phyloP scores from a whole-genome alignment of 2,797 vertebrate genomes.

The Oryzias sinensis region DNA sequence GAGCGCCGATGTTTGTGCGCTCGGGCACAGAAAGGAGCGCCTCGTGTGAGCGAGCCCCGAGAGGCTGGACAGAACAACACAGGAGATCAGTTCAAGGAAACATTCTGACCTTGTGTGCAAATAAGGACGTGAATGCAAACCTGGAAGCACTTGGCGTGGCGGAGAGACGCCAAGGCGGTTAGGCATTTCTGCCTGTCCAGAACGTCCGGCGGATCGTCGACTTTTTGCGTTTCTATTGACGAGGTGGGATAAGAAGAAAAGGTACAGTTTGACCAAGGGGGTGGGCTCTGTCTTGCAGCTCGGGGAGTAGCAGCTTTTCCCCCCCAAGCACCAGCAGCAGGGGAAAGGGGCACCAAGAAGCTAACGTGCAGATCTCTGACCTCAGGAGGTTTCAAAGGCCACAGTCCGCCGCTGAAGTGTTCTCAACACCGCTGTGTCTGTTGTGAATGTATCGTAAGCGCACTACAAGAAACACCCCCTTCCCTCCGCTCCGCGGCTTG shows the following conservation, averaged over 20 bases:
- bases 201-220: slow-evolving; percentile 95
- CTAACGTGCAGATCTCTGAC: slow-evolving; percentile 20
- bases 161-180: slow-evolving; percentile 99
- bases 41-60: too few species aligned
- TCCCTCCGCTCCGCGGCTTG: slow-evolving; percentile 66
- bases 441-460: slow-evolving; percentile 17
- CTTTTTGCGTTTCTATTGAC: slow-evolving; percentile 96
- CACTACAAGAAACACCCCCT: slow-evolving; percentile 39
- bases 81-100: slow-evolving; percentile 47
- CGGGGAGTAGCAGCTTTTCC: slow-evolving; percentile 89
- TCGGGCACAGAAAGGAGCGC: too few species aligned
- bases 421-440: slow-evolving; percentile 17
- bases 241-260: slow-evolving; percentile 99
- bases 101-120: slow-evolving; percentile 74
- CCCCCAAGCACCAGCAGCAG: slow-evolving; percentile 75
- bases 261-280: slow-evolving; percentile 99
- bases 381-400: slow-evolving; percentile 9
- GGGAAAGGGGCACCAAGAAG: slow-evolving; percentile 70
- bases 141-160: slow-evolving; percentile 99
- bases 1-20: too few species aligned
- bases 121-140: slow-evolving; percentile 99
- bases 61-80: slow-evolving; percentile 21
- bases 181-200: slow-evolving; percentile 99
- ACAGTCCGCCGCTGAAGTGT: slow-evolving; percentile 6
- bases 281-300: slow-evolving; percentile 89